Evolutionary conservation across 2,888 invertebrate genomes (phyloP).

Genomic region (Drosophila peninsularis): DNA sequence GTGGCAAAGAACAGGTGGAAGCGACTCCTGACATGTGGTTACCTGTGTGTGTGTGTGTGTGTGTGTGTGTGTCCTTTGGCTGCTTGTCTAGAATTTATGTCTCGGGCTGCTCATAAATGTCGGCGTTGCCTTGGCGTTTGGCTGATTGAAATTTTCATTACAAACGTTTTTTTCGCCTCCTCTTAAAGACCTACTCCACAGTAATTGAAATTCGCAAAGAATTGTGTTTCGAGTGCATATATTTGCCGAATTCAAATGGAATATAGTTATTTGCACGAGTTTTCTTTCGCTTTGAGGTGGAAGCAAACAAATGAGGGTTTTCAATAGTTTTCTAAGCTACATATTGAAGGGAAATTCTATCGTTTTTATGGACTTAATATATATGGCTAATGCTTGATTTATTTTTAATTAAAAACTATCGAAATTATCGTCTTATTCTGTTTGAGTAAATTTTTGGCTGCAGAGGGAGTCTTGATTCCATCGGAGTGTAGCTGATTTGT

Average conservation of each 20-base stretch:
- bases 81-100: constrained; percentile 58
- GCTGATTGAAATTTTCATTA: constrained; percentile 65
- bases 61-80: constrained; percentile 9
- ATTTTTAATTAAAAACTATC: constrained; percentile 27
- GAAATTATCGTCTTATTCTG: too few species aligned
- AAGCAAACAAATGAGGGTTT: constrained; percentile 1
- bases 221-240: neutral
- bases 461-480: too few species aligned
- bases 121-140: constrained; percentile 38
- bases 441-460: too few species aligned
- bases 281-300: neutral
- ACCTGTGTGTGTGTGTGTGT: neutral
- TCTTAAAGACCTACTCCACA: constrained; percentile 13
- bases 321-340: neutral
- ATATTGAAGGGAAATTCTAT: constrained; percentile 7
- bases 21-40: constrained; percentile 17
- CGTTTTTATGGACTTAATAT: neutral
- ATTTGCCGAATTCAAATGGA: constrained; percentile 3
- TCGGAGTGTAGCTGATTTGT: too few species aligned
- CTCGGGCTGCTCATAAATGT: constrained; percentile 68
- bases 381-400: neutral
- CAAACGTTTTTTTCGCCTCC: constrained; percentile 10
- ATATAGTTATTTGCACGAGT: neutral
- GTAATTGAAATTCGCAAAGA: constrained; percentile 3
- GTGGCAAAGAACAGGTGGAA: constrained; percentile 25